These are phyloP conservation scores for Pampusana beccarii DNA, from an alignment of 2,113 vertebrate species.

Conservation along the genomic window DNA sequence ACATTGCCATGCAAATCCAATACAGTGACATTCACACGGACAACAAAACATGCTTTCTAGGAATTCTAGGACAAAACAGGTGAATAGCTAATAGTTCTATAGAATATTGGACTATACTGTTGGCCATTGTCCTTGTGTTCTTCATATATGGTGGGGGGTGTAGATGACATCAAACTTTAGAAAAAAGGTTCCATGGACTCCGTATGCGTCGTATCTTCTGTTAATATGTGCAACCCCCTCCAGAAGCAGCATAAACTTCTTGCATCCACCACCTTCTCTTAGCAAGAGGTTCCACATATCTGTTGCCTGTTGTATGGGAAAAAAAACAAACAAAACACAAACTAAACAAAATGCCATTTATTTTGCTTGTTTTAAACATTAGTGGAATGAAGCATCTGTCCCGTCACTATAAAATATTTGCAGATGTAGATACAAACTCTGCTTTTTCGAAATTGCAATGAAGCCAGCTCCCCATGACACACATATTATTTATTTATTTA, in stretches of 20 bases:
- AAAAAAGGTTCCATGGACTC: rapidly evolving
- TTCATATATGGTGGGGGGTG: neutral
- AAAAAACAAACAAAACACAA: neutral
- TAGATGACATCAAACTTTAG: neutral
- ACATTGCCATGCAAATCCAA: neutral
- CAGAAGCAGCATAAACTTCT: neutral
- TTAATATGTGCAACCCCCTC: neutral
- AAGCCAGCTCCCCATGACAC: neutral
- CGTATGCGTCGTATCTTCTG: rapidly evolving
- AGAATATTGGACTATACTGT: neutral
- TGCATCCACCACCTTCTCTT: neutral
- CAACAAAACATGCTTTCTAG: neutral
- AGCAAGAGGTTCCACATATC: neutral
- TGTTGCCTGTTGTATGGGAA: neutral
- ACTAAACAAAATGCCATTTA: neutral
- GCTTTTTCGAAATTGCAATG: neutral
- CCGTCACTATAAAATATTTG: neutral
- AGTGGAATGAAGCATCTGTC: neutral
- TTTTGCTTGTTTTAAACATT: neutral
- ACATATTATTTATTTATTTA: neutral
- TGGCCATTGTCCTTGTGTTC: neutral
- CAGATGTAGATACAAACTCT: neutral
- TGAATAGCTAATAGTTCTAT: neutral
- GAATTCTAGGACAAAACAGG: neutral
- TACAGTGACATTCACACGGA: neutral